Base-by-base conservation (phyloP, 2,113 vertebrate species). In the Coturnix japonica region DNA sequence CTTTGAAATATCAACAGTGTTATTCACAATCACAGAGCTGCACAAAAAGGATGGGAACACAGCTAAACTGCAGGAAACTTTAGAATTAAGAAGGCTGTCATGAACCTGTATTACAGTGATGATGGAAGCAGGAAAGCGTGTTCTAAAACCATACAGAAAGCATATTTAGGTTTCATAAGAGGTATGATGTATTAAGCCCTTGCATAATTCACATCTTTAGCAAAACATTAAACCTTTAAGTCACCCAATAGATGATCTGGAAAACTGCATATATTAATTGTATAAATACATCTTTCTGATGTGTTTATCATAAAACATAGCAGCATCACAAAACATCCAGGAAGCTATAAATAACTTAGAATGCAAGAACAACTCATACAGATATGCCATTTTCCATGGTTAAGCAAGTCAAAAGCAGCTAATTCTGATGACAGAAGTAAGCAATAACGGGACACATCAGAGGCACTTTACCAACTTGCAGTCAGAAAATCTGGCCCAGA, bases 381-480 rank as follows among this genome's bases (percentile, higher is more conserved):
- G 63, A 81, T 44, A 56, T 0, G 0, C 25, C 14, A 1, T 4
- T 91, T 89, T 73, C 63, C 31, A 72, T 26, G n/a, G n/a, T 82
- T 83, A 87, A 60, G n/a, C 18, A 72, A 90, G 56, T 60, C 56
- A 90, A 91, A 92, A 85, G 79, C 28, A 85, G 31, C n/a, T 79
- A 79, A 87, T 51, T 90, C 80, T 65, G 43, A 90, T 83, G 57
- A 66, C 31, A 41, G 33, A 90, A 94, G 56, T 67, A 90, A 83
- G 51, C 57, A 83, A 54, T 39, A 91, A 72, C 49, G 72, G 81
- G 53, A 53, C 23, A 82, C n/a, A 81, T 57, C 61, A 90, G 30
- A 15, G 33, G 41, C 41, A 72, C 49, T 90, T 71, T 44, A 90
- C 72, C 63, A 64, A 65, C 63, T 81, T 39, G 54, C 5, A 78